These are phyloP conservation scores for Empidonax traillii DNA, from an alignment of 2,113 vertebrate genomes.

Conservation along the genomic window DNA sequence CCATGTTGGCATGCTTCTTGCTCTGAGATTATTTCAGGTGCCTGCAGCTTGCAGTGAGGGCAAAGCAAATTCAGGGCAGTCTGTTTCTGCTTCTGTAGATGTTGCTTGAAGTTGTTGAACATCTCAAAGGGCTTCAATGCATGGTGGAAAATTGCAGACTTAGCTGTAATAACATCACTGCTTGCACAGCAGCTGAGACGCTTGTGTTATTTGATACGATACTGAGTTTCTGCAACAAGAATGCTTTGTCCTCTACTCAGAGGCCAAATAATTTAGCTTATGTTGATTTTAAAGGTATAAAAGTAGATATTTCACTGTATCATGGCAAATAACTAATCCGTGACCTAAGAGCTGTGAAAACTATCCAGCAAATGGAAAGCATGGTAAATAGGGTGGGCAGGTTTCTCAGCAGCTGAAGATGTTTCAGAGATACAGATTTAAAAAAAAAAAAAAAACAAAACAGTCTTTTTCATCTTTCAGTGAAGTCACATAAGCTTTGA, in stretches of 20 bases:
- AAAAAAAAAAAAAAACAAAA: neutral
- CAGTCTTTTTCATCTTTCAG: neutral
- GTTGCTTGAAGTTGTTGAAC: neutral
- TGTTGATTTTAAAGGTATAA: neutral
- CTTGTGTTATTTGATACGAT: rapidly evolving
- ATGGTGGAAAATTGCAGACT: neutral
- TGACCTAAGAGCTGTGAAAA: neutral
- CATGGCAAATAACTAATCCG: neutral
- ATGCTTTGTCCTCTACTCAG: neutral
- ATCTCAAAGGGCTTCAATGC: neutral
- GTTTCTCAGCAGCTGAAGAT: neutral
- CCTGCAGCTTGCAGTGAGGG: neutral
- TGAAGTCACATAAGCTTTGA: neutral
- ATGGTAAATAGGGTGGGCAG: neutral
- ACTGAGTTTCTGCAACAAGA: neutral
- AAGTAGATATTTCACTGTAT: neutral
- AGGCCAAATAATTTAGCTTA: neutral
- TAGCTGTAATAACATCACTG: neutral
- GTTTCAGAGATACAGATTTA: neutral
- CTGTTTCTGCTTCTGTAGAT: neutral
- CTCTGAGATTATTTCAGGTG: rapidly evolving
- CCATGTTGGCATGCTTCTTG: rapidly evolving
- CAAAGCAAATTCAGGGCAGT: neutral
- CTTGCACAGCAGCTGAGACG: rapidly evolving
- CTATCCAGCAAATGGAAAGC: neutral